Evolutionary conservation across 2,113 vertebrate genomes (phyloP), one percentile per base, ranked within the genome.

Genomic region (Aramus guarauna): DNA sequence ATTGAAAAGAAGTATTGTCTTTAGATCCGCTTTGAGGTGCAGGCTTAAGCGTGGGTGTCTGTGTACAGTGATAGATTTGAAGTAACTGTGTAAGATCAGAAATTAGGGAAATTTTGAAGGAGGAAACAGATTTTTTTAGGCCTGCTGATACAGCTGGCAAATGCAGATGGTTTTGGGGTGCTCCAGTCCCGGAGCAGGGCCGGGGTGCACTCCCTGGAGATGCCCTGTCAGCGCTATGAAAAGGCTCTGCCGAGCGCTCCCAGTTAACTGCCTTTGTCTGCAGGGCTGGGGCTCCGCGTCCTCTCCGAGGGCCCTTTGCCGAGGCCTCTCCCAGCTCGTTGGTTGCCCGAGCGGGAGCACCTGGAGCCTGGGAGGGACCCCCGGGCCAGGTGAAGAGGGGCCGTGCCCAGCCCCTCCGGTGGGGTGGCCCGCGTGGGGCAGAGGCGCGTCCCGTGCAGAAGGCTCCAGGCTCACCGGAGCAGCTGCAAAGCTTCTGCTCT

Each of bases 361-460:
- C 45, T 41, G 82, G 45, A 43, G 69, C 56, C 67, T 6, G 41
- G 55, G 55, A n/a, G 34, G 47, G 30, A 2, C 27, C 6, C 21
- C 39, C 0, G 3, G 58, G 29, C 64, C 22, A 12, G 37, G 34
- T 43, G 74, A 22, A 39, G 19, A 26, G 43, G 50, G 68, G 24
- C 75, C 0, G 2, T 14, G 24, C 4, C n/a, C 6, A 4, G 24
- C 30, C 6, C 15, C 26, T 14, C 16, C 1, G 4, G n/a, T 29
- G 69, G n/a, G 19, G 29, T 5, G 17, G 34, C 17, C 2, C 26
- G 37, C 0, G 3, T 27, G 45, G 58, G 39, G 43, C 15, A 16
- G 43, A 43, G 43, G 43, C 15, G 19, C 0, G 1, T 23, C 10
- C 22, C 29, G 45, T 13, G 41, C 19, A 23, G 39, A 39, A 41